Base-by-base conservation (phyloP, 2,888 invertebrate genomes). In the Drosophila anomelani region DNA sequence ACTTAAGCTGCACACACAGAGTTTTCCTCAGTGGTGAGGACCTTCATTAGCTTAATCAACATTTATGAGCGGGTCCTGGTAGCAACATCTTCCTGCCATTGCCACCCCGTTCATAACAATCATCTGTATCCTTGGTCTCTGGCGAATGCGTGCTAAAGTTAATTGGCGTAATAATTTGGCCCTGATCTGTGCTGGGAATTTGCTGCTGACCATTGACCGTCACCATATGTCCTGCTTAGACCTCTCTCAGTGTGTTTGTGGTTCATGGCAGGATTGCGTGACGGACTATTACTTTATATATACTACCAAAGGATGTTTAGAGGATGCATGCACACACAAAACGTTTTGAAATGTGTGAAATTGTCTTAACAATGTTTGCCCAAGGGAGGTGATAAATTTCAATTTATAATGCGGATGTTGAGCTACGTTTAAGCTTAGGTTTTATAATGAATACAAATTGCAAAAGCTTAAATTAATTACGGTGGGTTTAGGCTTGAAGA, bases 211-310 rank as follows among this genome's bases (percentile, higher is more conserved):
- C 67, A 47, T 41, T 55, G 67, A 29, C 67, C 39, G 20, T 67
- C 34, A 15, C 72, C 84, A 86, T 78, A 68, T 78, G 81, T 68
- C 60, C 60, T 51, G 29, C n/a, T 69, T 43, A 56, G 69, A 29
- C 34, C 39, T 39, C 17, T 20, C 29, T 26, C 23, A 46, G 67
- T 32, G 53, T 46, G 32, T 20, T 17, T 47, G 51, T 38, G 51
- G 26, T 54, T 66, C 41, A 47, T 47, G 38, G 39, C 32, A 15
- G 34, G 1, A 26, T 54, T 47, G 69, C 69, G 69, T 68, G 47
- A 47, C 39, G 34, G 17, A 38, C n/a, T 60, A 51, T 34, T 36
- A 3, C 13, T 13, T 32, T 32, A 4, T 8, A 23, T 46, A 9
- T 15, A 26, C 32, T n/a, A 36, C 38, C 29, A 2, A 12, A 38